These are phyloP conservation scores for Dolichoris vasculosae DNA, from an alignment of 1,140 invertebrate genomes.

Conservation along the genomic window DNA sequence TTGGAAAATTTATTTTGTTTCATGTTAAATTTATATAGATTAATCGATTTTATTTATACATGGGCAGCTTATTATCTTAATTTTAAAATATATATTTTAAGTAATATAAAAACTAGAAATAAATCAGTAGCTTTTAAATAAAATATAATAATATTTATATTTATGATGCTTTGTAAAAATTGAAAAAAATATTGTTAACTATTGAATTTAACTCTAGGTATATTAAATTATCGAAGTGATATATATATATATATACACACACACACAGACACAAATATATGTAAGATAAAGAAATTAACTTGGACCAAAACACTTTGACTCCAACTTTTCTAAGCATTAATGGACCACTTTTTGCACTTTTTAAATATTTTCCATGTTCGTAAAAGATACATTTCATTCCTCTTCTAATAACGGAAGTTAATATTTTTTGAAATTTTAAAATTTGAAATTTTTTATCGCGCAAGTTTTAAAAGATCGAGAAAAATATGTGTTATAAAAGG, in stretches of 20 bases:
- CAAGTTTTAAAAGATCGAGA: neutral
- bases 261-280: too few species aligned
- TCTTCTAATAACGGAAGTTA: neutral
- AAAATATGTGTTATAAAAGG: neutral
- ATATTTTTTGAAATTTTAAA: neutral
- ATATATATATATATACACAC: too few species aligned
- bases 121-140: neutral
- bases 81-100: neutral
- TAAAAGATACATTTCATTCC: neutral
- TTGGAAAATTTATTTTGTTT: constrained; percentile 22
- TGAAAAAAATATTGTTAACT: neutral
- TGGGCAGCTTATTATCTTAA: neutral
- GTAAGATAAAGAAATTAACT: neutral
- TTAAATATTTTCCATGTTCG: neutral
- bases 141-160: constrained; percentile 1
- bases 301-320: constrained; percentile 38
- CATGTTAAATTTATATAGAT: neutral
- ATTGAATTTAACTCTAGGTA: neutral
- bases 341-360: neutral
- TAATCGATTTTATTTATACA: neutral
- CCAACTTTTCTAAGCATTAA: neutral
- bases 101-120: neutral
- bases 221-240: too few species aligned
- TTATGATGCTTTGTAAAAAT: neutral
- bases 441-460: neutral